These are phyloP conservation scores for Chitala chitala DNA, from an alignment of 2,113 vertebrate genomes.

Conservation along the genomic window DNA sequence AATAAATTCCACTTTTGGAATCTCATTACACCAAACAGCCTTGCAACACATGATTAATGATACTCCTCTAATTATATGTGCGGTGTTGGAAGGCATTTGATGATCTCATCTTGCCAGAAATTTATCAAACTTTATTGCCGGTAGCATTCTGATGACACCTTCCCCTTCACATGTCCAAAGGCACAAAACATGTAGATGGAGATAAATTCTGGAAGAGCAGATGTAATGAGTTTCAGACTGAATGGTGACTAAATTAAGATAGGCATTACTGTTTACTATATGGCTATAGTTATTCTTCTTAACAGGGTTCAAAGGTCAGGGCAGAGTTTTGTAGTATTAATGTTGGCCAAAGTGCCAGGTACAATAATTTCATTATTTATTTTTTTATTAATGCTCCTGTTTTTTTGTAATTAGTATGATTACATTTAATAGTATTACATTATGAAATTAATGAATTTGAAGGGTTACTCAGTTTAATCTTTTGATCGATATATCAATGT, in stretches of 20 bases:
- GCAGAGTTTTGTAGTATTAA: not conserved
- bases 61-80: slow-evolving; percentile 81
- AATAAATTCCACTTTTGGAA: slow-evolving; percentile 79
- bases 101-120: slow-evolving; percentile 61
- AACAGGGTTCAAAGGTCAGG: not conserved
- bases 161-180: slow-evolving; percentile 26
- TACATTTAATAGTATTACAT: not conserved
- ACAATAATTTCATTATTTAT: not conserved
- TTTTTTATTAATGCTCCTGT: not conserved
- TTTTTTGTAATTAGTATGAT: not conserved
- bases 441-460: not conserved
- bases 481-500: not conserved
- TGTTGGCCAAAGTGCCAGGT: not conserved
- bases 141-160: slow-evolving; percentile 38
- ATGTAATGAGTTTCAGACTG: slow-evolving; percentile 19
- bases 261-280: slow-evolving; percentile 7
- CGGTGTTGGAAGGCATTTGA: slow-evolving; percentile 66
- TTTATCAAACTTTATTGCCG: slow-evolving; percentile 53
- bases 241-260: slow-evolving; percentile 17
- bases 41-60: slow-evolving; percentile 79
- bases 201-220: slow-evolving; percentile 19
- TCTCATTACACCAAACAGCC: slow-evolving; percentile 81
- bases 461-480: not conserved
- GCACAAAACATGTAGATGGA: slow-evolving; percentile 30
- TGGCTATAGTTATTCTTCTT: not conserved